phyloP scores from a whole-genome alignment of 37 sponge, comb jelly and placozoan genomes.

The Spongilla lacustris region DNA sequence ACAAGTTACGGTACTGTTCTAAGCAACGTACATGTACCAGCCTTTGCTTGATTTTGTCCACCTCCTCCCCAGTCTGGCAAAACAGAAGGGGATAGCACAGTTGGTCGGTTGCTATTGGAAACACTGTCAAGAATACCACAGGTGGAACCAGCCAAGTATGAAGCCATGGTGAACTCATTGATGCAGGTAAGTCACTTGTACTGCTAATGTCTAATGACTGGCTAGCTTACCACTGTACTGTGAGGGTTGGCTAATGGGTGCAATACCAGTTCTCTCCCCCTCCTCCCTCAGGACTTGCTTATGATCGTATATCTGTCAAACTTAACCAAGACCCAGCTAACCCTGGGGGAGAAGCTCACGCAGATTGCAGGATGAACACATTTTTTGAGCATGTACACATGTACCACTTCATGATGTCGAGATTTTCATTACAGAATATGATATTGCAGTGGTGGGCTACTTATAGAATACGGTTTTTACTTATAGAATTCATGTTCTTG shows the following conservation, averaged over 20 bases:
- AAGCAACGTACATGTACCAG: too few species aligned
- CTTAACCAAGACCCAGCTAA: constrained; percentile 78
- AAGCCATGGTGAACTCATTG: constrained; percentile 71
- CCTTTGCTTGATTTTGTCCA: not conserved
- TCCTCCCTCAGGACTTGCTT: constrained; percentile 68
- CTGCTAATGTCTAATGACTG: too few species aligned
- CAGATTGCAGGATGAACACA: constrained; percentile 16
- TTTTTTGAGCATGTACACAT: not conserved
- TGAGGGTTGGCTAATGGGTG: too few species aligned
- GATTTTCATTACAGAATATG: not conserved
- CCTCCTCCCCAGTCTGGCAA: constrained; percentile 55
- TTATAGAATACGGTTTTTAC: constrained; percentile 28
- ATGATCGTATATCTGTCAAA: constrained; percentile 84
- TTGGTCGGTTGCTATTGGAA: constrained; percentile 80
- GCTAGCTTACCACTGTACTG: too few species aligned
- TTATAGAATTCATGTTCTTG: constrained; percentile 97
- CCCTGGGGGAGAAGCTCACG: constrained; percentile 74
- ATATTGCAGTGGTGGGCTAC: constrained; percentile 1
- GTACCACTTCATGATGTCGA: not conserved
- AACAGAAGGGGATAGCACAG: constrained; percentile 42
- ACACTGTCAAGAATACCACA: constrained; percentile 70
- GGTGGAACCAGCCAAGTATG: constrained; percentile 69
- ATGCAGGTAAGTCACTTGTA: constrained; percentile 69
- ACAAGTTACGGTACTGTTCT: constrained; percentile 60
- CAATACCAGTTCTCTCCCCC: not conserved